Evolutionary conservation across 2,113 vertebrate genomes (phyloP), one percentile per base, ranked within the genome.

Genomic region (Rhea pennata): DNA sequence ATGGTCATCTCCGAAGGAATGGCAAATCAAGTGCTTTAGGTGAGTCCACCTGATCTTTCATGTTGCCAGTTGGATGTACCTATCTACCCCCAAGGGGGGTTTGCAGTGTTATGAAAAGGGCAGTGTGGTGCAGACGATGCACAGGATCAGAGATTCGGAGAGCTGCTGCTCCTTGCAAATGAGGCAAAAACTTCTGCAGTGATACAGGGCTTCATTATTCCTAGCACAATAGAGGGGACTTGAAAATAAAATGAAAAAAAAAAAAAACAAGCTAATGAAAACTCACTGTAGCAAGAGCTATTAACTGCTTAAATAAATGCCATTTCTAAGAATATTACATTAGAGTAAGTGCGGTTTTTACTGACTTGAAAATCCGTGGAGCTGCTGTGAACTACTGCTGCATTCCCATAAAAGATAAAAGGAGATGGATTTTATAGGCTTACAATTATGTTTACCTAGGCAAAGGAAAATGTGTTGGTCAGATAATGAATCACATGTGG

Each of bases 201-300:
- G 0, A 23, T 19, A 64, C 7, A 13, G 39, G 56, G 22, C 51
- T 78, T 90, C 69, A 19, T 81, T 88, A 87, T 88, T 81, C 59
- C 29, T 69, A 40, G 24, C 40, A 84, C 39, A 90, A 72, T 4
- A 74, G 76, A 94, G 10, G 5, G 26, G 17, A 76, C 70, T 85
- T 42, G 46, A 82, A 96, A 94, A 88, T 64, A 46, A 72, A 91
- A 48, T 26, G 54, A 93, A 87, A 87, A 90, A 83, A 84, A 92
- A 67, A 42, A 44, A 94, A 94, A 88, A 40, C 70, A 92, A 93
- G 78, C 77, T 95, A 93, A 96, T 88, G 89, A 71, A 95, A 96
- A 85, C 66, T 70, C 93, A 92, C 77, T 91, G 87, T 71, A 74
- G 67, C 23, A 77, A 85, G 80, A 96, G 46, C 54, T 89, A 92